These are phyloP conservation scores for Talpa occidentalis DNA, from an alignment of 2,113 vertebrate genomes.

Conservation along the genomic window DNA sequence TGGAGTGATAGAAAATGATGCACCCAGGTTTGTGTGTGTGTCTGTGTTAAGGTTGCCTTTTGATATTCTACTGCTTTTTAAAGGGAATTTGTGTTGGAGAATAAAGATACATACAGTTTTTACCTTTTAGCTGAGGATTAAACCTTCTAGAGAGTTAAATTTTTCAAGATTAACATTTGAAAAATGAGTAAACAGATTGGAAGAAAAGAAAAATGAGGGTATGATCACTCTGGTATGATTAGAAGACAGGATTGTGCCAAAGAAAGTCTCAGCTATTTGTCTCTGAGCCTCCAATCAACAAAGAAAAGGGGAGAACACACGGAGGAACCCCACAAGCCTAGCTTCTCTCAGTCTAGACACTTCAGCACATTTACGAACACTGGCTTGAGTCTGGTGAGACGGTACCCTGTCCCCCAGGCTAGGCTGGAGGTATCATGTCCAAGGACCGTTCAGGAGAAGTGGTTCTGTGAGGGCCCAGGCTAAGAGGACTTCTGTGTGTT, in stretches of 20 bases:
- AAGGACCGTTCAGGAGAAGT: not conserved
- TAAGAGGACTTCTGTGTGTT: not conserved
- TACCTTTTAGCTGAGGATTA: not conserved
- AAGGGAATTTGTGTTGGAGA: conserved; percentile 10
- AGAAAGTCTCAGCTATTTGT: not conserved
- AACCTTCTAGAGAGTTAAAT: no score
- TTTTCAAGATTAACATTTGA: not conserved
- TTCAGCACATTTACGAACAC: not conserved
- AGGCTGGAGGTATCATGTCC: not conserved
- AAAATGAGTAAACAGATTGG: not conserved
- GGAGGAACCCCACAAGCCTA: not conserved
- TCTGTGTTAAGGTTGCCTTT: not conserved
- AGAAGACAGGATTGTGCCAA: not conserved
- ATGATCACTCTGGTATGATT: not conserved
- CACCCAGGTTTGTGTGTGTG: not conserved
- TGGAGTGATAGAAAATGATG: not conserved
- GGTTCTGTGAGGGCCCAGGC: not conserved
- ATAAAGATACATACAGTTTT: not conserved
- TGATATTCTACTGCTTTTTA: not conserved
- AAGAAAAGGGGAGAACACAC: not conserved
- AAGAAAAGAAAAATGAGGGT: not conserved
- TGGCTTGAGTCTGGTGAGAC: not conserved
- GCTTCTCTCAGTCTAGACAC: not conserved
- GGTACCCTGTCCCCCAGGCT: not conserved
- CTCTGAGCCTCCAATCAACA: not conserved